These are phyloP conservation scores for Lasioglossum baleicum DNA, from an alignment of 1,140 invertebrate species.

Conservation along the genomic window DNA sequence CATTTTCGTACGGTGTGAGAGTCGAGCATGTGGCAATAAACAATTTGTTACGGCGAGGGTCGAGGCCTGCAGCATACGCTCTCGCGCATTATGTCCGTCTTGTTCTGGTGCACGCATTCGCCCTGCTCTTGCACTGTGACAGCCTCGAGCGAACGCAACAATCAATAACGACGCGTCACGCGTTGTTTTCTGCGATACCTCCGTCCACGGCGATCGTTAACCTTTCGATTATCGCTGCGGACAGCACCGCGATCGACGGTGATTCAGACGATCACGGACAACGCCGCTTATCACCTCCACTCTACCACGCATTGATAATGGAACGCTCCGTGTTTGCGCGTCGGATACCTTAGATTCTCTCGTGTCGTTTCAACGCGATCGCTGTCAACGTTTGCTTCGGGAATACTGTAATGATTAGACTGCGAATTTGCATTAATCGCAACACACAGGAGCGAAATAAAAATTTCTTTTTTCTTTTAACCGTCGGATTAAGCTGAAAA, in stretches of 20 bases:
- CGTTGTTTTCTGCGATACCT: constrained; percentile 55
- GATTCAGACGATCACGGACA: constrained; percentile 17
- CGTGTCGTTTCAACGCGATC: no score
- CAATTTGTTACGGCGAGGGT: constrained; percentile 70
- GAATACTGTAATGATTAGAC: no score
- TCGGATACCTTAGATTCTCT: not conserved
- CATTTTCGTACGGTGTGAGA: constrained; percentile 64
- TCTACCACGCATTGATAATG: constrained; percentile 11
- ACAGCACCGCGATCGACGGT: constrained; percentile 37
- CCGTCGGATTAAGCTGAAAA: no score
- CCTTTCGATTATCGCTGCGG: constrained; percentile 56
- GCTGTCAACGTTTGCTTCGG: no score
- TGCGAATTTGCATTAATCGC: no score
- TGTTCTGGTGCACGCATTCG: constrained; percentile 15
- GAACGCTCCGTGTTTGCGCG: not conserved
- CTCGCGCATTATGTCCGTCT: constrained; percentile 39
- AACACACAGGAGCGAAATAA: no score
- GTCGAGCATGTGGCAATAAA: constrained; percentile 72
- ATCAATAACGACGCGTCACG: constrained; percentile 56
- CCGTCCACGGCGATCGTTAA: constrained; percentile 54
- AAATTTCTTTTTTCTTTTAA: no score
- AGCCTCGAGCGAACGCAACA: constrained; percentile 37
- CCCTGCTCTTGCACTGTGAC: not conserved
- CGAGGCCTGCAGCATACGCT: constrained; percentile 46
- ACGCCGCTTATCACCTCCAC: constrained; percentile 1